These are phyloP conservation scores for Acromyrmex echinatior DNA, from an alignment of 1,140 invertebrate species.

Conservation along the genomic window DNA sequence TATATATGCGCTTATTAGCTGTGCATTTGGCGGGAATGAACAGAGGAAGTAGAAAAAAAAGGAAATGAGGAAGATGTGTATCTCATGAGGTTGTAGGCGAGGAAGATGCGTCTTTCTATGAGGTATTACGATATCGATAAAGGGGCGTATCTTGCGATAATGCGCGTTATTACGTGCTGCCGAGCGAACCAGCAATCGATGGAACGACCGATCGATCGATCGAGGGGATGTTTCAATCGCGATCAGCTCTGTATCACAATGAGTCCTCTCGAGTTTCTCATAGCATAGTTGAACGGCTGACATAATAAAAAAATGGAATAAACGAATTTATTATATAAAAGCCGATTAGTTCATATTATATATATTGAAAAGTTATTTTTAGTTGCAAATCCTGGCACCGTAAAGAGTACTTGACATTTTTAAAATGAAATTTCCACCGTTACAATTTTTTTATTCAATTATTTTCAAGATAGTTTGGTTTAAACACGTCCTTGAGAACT, in stretches of 20 bases:
- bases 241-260: constrained; percentile 37
- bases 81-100: constrained; percentile 55
- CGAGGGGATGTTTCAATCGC: constrained; percentile 79
- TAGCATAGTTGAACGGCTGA: background rate
- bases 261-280: constrained; percentile 9
- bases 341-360: constrained; percentile 8
- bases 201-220: constrained; percentile 48
- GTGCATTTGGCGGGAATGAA: constrained; percentile 2
- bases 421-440: background rate
- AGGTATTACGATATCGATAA: constrained; percentile 77
- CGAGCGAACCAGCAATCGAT: constrained; percentile 69
- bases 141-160: constrained; percentile 76
- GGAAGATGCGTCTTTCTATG: constrained; percentile 69
- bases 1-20: background rate
- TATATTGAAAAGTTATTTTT: background rate
- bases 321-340: constrained; percentile 10
- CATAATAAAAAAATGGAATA: constrained; percentile 43
- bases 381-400: background rate
- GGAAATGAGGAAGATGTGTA: constrained; percentile 26
- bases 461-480: background rate
- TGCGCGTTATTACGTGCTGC: constrained; percentile 78
- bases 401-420: background rate
- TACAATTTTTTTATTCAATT: background rate
- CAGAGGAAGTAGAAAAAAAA: background rate
- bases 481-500: background rate